A percentile compares a stretch with the other conserved stretches of the same genome.
Evolutionary conservation across 2,888 invertebrate species (phyloP).

Genomic region (Acanthosepion lycidas): DNA sequence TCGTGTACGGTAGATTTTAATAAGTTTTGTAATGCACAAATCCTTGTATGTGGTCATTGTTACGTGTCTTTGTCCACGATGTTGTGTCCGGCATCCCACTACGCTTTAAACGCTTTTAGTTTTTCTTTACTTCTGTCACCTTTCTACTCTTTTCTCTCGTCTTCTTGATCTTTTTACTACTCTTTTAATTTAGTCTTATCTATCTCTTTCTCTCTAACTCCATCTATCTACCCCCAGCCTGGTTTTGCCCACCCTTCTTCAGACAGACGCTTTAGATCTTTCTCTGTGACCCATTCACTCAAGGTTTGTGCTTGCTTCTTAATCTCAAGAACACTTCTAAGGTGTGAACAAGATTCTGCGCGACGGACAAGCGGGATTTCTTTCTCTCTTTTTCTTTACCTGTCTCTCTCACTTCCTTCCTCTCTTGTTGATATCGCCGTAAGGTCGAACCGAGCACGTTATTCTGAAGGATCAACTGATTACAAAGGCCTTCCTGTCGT

Average conservation of each 20-base stretch:
- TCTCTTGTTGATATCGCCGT: constrained; percentile 45
- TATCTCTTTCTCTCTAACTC: background rate
- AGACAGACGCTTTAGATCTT: background rate
- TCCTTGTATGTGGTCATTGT: too few relatives aligned
- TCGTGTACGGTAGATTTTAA: too few relatives aligned
- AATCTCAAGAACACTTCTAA: constrained; percentile 4
- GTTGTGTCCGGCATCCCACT: too few relatives aligned
- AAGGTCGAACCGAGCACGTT: constrained; percentile 10
- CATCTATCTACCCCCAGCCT: too few relatives aligned
- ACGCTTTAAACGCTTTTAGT: too few relatives aligned
- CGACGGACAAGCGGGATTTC: background rate
- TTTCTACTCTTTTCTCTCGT: too few relatives aligned
- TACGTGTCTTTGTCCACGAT: too few relatives aligned
- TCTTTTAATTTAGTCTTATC: background rate
- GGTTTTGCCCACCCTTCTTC: background rate
- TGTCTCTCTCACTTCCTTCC: constrained; percentile 23
- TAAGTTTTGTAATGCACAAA: too few relatives aligned
- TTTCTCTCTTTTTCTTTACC: background rate
- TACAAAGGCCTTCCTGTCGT: constrained; percentile 37
- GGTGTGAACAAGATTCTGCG: background rate
- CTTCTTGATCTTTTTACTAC: too few relatives aligned
- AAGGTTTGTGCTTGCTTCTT: background rate
- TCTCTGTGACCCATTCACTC: background rate
- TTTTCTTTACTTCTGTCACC: too few relatives aligned
- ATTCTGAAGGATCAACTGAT: constrained; percentile 33